Evolutionary conservation across 2,888 invertebrate species (phyloP).

Genomic region (Cryptus viduatorius): DNA sequence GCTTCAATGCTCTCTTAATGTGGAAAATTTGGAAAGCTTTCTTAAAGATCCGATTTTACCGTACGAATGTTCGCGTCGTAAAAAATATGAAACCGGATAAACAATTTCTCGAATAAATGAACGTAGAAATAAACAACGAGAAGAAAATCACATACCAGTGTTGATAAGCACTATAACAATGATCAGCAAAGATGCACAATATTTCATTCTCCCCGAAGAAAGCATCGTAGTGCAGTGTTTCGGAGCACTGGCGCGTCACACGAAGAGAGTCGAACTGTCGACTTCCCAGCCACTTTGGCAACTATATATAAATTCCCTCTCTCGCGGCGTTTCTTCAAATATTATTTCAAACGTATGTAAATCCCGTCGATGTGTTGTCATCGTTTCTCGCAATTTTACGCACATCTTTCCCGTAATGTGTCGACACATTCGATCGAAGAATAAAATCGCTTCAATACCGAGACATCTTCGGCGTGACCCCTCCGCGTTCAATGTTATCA

Average conservation of each 20-base stretch:
- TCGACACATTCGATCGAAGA: conserved; percentile 29
- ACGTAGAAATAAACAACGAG: not conserved
- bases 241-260: conserved; percentile 1
- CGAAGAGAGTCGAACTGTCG: conserved; percentile 51
- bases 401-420: conserved; percentile 12
- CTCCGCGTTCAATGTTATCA: conserved; percentile 64
- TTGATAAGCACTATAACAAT: conserved; percentile 48
- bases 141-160: conserved; percentile 44
- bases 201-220: conserved; percentile 29
- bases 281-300: conserved; percentile 19
- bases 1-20: not conserved
- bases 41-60: not conserved
- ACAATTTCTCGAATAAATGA: not conserved
- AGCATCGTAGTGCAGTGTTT: conserved; percentile 16
- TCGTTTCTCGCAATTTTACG: conserved; percentile 20
- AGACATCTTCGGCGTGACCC: conserved; percentile 64
- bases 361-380: conserved; percentile 14
- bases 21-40: not conserved
- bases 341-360: conserved; percentile 24
- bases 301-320: conserved; percentile 54
- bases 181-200: conserved; percentile 26
- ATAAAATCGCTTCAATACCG: conserved; percentile 38
- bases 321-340: conserved; percentile 24
- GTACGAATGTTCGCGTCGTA: not conserved
- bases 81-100: not conserved